Percentiles rank a stretch among this genome's conserved stretches.
Conservation (phyloP, 1,140 invertebrate genomes). For the Drosophila kepulauana region DNA sequence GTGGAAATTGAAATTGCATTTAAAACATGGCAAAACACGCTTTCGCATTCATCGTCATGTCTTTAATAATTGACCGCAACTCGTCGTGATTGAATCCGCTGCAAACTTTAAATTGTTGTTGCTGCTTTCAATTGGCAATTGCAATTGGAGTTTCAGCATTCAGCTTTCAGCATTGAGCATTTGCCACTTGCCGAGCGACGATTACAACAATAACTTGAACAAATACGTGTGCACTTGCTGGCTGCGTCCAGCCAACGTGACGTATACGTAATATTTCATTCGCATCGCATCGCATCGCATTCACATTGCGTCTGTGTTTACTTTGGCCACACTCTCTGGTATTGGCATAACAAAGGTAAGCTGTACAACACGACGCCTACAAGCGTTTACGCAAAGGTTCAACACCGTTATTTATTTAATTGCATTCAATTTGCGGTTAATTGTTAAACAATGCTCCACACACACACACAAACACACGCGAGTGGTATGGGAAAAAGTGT, state of each 20-base stretch:
- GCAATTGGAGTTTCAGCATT: conserved; percentile 8
- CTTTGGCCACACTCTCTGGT: conserved; percentile 31
- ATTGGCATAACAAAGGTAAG: conserved; percentile 48
- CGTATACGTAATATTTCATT: conserved; percentile 82
- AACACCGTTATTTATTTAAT: conserved; percentile 83
- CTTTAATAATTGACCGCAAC: conserved; percentile 17
- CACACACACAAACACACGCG: background rate
- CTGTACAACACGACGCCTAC: conserved; percentile 61
- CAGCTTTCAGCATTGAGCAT: conserved; percentile 4
- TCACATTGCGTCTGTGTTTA: conserved; percentile 26
- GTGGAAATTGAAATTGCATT: background rate
- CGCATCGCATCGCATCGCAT: conserved; percentile 1
- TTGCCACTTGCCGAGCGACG: conserved; percentile 41
- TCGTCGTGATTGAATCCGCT: background rate
- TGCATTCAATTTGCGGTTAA: conserved; percentile 83
- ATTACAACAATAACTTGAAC: conserved; percentile 74
- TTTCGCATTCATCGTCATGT: background rate
- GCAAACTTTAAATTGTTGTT: conserved; percentile 49
- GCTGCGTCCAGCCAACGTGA: conserved; percentile 59
- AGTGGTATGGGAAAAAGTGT: conserved; percentile 41
- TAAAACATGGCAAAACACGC: background rate
- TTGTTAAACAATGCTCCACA: conserved; percentile 74
- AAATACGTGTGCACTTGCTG: conserved; percentile 52
- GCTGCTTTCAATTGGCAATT: conserved; percentile 5
- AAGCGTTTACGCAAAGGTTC: conserved; percentile 75